Evolutionary conservation across 1,140 invertebrate genomes (phyloP), one percentile per base, ranked within the genome.

Genomic region (Panulirus ornatus): DNA sequence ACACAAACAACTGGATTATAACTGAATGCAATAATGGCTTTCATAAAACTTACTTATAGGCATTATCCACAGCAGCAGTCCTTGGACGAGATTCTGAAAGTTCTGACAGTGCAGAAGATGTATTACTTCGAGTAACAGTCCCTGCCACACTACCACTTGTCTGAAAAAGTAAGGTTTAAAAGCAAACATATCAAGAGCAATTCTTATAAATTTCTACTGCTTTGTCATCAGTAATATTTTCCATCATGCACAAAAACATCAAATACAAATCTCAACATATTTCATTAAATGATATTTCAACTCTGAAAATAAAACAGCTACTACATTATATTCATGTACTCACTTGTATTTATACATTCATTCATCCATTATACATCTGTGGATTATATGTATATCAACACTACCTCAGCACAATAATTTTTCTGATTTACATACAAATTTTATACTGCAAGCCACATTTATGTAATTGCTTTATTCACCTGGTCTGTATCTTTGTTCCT

Each of bases 121-220:
- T 97, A 93, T 96, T 97, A 93, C 96, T 97, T 84, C 96, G 95
- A 27, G 96, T 96, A 19, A 96, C 96, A 1, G 95, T 95, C 38
- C 95, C 95, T 5, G 96, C 95, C 88, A 95, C 94, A 22, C 94
- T 94, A 81, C 94, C 94, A 63, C 88, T 90, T 42, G 83, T 90
- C 91, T 92, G 91, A 47, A 9, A 34, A 76, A 54, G 38, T 27
- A 51, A n/a, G n/a, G 27, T 30, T 75, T 1, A 75, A 75, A 75
- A 30, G n/a, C 36, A 30, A n/a, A 22, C 51, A 54, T 54, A 54
- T 54, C 51, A 54, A 9, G n/a, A 58, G 0, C 19, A 22, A 58
- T 19, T 58, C 19, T 58, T 19, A 58, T 58, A 58, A 58, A 47
- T 47, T 47, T n/a, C n/a, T n/a, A n/a, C n/a, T n/a, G n/a, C n/a